Base-by-base conservation (phyloP, 1,140 invertebrate genomes). In the Archivesica marissinica region DNA sequence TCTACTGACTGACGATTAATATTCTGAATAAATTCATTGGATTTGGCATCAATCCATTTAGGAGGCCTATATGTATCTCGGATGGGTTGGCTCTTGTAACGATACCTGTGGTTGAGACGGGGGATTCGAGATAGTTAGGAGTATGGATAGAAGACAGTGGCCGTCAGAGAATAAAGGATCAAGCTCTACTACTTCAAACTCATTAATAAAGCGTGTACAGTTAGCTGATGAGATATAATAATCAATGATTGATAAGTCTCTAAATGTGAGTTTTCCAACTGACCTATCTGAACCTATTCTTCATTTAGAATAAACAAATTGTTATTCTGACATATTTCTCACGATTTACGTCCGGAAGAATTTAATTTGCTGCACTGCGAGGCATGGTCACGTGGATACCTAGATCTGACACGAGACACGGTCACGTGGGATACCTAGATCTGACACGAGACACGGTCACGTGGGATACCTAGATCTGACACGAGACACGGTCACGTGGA, bases 221-320 rank as follows among this genome's bases (percentile, higher is more conserved):
- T 1, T 17, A 38, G 33, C 39, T 20, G n/a, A 70, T 13, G 0
- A 3, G n/a, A 70, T 38, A 20, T 15, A 35, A 38, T 39, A 39
- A n/a, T 70, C 66, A 3, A 39, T 70, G 17, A 70, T 38, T 20
- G 33, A 70, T 17, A 39, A 20, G 6, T 70, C 3, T 0, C 17
- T 33, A 41, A 35, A 70, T 41, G 30, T 82, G 9, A 20, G 13
- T 23, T 20, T 35, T 39, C 61, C 64, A 44, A 38, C 35, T 6
- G 25, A 11, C 30, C 35, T 44, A 81, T 81, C 79, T 13, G 35
- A 38, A 41, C 64, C 64, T 54, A 81, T 15, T n/a, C 64, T 13
- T 66, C 66, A 28, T 70, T 81, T 11, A 0, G 20, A 11, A 54
- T 17, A 17, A 30, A 30, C 17, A 25, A 17, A 52, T 76, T 76